These are phyloP conservation scores for Hystrix cristata DNA, from an alignment of 2,113 vertebrate species.

Conservation along the genomic window DNA sequence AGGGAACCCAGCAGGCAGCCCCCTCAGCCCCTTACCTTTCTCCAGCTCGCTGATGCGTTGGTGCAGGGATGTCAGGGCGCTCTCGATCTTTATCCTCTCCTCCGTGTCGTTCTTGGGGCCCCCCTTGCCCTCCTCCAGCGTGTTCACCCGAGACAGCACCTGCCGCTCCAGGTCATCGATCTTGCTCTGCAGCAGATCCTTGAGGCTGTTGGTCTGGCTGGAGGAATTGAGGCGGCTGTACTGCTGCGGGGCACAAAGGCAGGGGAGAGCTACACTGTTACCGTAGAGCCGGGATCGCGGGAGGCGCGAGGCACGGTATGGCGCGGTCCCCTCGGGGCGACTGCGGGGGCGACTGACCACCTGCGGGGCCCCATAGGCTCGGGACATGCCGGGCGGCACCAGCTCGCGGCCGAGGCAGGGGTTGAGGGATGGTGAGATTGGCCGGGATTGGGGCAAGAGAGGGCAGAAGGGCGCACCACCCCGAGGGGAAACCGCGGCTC, in stretches of 20 bases:
- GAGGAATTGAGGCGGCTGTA: constrained; percentile 96
- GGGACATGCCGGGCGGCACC: neutral
- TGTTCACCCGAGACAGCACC: constrained; percentile 97
- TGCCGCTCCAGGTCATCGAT: constrained; percentile 99
- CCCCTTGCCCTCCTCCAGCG: constrained; percentile 94
- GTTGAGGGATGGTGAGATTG: neutral
- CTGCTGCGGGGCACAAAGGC: constrained; percentile 78
- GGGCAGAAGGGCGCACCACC: constrained; percentile 48
- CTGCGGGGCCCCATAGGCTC: neutral
- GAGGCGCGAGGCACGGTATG: neutral
- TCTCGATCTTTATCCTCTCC: constrained; percentile 95
- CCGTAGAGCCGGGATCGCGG: neutral
- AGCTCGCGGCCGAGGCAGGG: neutral
- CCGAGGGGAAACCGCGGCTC: constrained; percentile 8
- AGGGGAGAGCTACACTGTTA: constrained; percentile 62
- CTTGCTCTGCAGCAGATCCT: constrained; percentile 97
- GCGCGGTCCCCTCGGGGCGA: constrained; percentile 55
- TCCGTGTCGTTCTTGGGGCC: constrained; percentile 93
- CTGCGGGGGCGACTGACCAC: constrained; percentile 50
- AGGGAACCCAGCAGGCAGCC: neutral
- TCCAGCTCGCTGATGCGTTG: constrained; percentile 98
- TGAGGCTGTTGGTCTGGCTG: constrained; percentile 94
- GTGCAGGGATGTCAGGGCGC: constrained; percentile 96
- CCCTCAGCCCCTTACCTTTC: constrained; percentile 91
- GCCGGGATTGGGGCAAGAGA: neutral